Conservation (phyloP, 2,888 invertebrate genomes). For the Agrenia bidenticulata region DNA sequence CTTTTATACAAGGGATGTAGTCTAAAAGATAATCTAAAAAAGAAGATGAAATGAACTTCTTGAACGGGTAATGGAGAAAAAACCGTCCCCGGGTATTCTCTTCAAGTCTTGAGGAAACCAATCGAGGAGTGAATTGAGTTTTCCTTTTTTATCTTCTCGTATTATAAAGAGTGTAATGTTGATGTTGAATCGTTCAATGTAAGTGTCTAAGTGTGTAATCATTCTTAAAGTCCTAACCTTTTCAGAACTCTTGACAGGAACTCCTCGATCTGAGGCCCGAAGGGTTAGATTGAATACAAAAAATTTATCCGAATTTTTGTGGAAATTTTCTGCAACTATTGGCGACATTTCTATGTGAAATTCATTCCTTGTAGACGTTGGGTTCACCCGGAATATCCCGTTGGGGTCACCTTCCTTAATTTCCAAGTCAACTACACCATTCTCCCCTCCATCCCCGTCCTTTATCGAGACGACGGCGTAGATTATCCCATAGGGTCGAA, state of each 20-base stretch:
- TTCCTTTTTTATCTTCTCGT: too few species aligned
- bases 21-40: too few species aligned
- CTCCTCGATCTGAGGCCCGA: constrained; percentile 79
- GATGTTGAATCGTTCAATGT: too few species aligned
- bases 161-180: too few species aligned
- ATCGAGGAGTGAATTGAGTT: too few species aligned
- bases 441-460: constrained; percentile 79
- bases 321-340: constrained; percentile 49
- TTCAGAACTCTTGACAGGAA: constrained; percentile 64
- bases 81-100: too few species aligned
- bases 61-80: too few species aligned
- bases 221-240: constrained; percentile 33
- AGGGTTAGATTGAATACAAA: constrained; percentile 85
- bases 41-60: too few species aligned
- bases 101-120: too few species aligned
- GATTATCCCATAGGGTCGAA: constrained; percentile 69
- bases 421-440: constrained; percentile 81
- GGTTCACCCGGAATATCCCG: constrained; percentile 78
- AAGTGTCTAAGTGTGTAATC: too few species aligned
- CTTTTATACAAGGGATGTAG: too few species aligned
- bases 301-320: constrained; percentile 59
- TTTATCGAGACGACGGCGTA: constrained; percentile 84
- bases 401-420: constrained; percentile 88
- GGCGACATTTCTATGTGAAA: constrained; percentile 57
- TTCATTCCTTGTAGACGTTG: constrained; percentile 59